phyloP scores from a whole-genome alignment of 2,797 vertebrate species.

The Echeneis naucrates region DNA sequence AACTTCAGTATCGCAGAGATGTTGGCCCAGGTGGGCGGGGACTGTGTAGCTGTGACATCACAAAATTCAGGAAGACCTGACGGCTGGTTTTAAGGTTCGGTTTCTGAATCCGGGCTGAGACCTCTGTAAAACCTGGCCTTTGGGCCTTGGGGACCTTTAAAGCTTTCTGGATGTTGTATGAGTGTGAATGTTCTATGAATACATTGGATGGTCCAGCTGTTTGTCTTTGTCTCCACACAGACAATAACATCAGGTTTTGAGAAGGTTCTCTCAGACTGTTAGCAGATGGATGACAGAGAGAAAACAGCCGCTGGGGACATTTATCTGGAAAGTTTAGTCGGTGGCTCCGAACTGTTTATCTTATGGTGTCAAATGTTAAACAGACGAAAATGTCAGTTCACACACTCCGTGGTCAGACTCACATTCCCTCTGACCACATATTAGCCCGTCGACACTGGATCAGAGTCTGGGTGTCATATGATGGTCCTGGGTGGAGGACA shows the following conservation, averaged over 20 bases:
- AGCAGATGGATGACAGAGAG: not conserved
- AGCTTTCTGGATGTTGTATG: no score
- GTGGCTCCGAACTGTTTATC: constrained; percentile 54
- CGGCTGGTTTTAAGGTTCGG: no score
- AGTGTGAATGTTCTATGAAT: no score
- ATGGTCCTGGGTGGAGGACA: constrained; percentile 33
- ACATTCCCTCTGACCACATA: constrained; percentile 57
- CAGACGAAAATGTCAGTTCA: constrained; percentile 36
- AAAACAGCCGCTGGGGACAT: constrained; percentile 24
- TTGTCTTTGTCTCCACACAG: no score
- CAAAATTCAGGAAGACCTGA: no score
- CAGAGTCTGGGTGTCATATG: constrained; percentile 51
- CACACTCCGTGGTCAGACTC: constrained; percentile 48
- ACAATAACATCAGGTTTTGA: not conserved
- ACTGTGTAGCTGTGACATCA: no score
- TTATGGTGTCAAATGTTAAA: constrained; percentile 62
- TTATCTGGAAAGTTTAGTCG: constrained; percentile 36
- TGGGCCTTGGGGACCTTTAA: no score
- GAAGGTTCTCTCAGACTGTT: not conserved
- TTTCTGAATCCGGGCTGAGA: no score
- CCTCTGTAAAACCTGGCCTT: no score
- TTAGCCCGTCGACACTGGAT: constrained; percentile 37
- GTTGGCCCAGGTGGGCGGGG: no score
- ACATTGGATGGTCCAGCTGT: no score
- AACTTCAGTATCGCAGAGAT: not conserved